Evolutionary conservation across 2,888 invertebrate species (phyloP).

Genomic region (Schizotus pectinicornis): DNA sequence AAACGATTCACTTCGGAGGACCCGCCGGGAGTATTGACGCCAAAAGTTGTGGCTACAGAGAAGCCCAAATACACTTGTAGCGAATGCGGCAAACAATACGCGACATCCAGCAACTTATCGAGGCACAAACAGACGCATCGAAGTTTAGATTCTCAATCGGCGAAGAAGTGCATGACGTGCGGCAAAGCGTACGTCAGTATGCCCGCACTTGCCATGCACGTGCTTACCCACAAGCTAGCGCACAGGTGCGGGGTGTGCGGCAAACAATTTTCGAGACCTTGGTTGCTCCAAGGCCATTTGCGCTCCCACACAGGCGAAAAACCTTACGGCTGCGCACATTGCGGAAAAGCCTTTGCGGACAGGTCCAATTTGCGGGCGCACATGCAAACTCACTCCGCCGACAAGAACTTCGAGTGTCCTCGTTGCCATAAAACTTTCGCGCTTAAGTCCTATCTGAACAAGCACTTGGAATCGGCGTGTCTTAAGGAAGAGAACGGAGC

Average conservation of each 20-base stretch:
- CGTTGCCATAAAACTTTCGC: slow-evolving; percentile 92
- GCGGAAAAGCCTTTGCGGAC: slow-evolving; percentile 95
- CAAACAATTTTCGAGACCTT: slow-evolving; percentile 96
- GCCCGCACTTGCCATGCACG: slow-evolving; percentile 96
- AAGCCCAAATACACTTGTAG: slow-evolving; percentile 74
- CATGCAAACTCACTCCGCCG: slow-evolving; percentile 92
- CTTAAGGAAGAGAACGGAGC: slow-evolving; percentile 39
- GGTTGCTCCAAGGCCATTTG: slow-evolving; percentile 88
- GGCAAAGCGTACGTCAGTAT: slow-evolving; percentile 97
- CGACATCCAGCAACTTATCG: slow-evolving; percentile 88
- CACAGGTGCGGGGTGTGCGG: slow-evolving; percentile 94
- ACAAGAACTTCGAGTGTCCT: slow-evolving; percentile 87
- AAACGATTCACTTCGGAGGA: slow-evolving; percentile 47
- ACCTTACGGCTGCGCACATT: slow-evolving; percentile 91
- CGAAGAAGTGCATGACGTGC: slow-evolving; percentile 94
- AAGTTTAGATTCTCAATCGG: slow-evolving; percentile 90
- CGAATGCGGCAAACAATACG: slow-evolving; percentile 91
- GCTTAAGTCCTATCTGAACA: slow-evolving; percentile 93
- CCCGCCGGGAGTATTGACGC: slow-evolving; percentile 35
- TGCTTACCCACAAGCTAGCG: slow-evolving; percentile 89
- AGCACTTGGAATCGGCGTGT: slow-evolving; percentile 93
- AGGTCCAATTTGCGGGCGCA: slow-evolving; percentile 92
- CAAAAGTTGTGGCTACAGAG: slow-evolving; percentile 43
- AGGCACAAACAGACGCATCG: slow-evolving; percentile 92
- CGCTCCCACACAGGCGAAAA: slow-evolving; percentile 93